Evolutionary conservation across 2,888 invertebrate genomes (phyloP).

Genomic region (Megastigmus dorsalis): DNA sequence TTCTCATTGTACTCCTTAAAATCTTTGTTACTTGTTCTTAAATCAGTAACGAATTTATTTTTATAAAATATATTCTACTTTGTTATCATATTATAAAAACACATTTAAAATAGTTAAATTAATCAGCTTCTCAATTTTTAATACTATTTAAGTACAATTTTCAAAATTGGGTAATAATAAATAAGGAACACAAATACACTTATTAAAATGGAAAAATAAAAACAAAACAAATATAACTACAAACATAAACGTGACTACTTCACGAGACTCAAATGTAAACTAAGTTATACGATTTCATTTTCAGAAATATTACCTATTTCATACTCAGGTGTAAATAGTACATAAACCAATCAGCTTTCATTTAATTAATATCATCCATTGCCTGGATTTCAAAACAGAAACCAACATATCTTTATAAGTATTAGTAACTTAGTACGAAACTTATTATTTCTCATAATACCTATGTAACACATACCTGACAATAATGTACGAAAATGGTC

Average conservation of each 20-base stretch:
- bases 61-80: too few species aligned
- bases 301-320: not conserved
- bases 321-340: not conserved
- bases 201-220: not conserved
- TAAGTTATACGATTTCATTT: not conserved
- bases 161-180: not conserved
- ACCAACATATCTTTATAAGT: not conserved
- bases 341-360: not conserved
- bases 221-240: not conserved
- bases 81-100: too few species aligned
- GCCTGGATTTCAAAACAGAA: not conserved
- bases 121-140: not conserved
- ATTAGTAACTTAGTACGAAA: too few species aligned
- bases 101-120: too few species aligned
- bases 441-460: too few species aligned
- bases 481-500: too few species aligned
- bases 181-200: not conserved
- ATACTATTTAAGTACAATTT: not conserved
- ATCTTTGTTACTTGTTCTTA: too few species aligned
- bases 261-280: not conserved
- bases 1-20: too few species aligned
- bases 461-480: too few species aligned
- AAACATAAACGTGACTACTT: not conserved
- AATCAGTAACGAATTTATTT: too few species aligned
- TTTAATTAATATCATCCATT: not conserved